Conservation (phyloP, 2,888 invertebrate genomes). For the Hirtodrosophila duncani region DNA sequence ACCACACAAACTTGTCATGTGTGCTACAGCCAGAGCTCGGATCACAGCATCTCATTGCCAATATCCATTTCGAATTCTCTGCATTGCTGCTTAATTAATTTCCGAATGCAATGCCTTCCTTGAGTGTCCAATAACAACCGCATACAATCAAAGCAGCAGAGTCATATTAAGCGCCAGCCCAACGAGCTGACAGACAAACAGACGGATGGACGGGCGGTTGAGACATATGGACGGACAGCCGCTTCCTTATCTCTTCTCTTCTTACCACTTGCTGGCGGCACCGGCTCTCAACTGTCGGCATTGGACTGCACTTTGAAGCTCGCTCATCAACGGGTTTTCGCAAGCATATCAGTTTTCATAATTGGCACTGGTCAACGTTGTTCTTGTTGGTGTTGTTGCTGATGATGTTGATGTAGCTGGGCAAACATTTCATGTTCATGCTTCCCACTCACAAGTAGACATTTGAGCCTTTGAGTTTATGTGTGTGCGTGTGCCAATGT, state of each 20-base stretch:
- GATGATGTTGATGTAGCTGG: slow-evolving; percentile 47
- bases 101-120: slow-evolving; percentile 63
- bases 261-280: slow-evolving; percentile 20
- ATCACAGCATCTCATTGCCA: slow-evolving; percentile 2
- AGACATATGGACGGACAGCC: too few relatives aligned
- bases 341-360: slow-evolving; percentile 73
- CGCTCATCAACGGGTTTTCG: slow-evolving; percentile 69
- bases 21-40: slow-evolving; percentile 18
- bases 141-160: slow-evolving; percentile 58
- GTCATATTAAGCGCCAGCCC: too few relatives aligned
- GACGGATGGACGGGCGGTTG: too few relatives aligned
- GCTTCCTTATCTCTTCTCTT: slow-evolving; percentile 40
- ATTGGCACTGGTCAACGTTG: slow-evolving; percentile 63
- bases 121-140: slow-evolving; percentile 72
- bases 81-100: slow-evolving; percentile 66
- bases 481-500: slow-evolving; percentile 34
- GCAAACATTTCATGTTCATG: slow-evolving; percentile 74
- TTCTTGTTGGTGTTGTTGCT: slow-evolving; percentile 13
- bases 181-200: too few relatives aligned
- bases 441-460: slow-evolving; percentile 70
- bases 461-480: slow-evolving; percentile 56
- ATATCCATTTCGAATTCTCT: slow-evolving; percentile 3
- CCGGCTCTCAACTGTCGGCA: slow-evolving; percentile 1
- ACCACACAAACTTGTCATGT: slow-evolving; percentile 19
- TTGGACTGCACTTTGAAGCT: slow-evolving; percentile 54